phyloP scores from a whole-genome alignment of 2,888 invertebrate genomes.

The Pseudanteris insignis region DNA sequence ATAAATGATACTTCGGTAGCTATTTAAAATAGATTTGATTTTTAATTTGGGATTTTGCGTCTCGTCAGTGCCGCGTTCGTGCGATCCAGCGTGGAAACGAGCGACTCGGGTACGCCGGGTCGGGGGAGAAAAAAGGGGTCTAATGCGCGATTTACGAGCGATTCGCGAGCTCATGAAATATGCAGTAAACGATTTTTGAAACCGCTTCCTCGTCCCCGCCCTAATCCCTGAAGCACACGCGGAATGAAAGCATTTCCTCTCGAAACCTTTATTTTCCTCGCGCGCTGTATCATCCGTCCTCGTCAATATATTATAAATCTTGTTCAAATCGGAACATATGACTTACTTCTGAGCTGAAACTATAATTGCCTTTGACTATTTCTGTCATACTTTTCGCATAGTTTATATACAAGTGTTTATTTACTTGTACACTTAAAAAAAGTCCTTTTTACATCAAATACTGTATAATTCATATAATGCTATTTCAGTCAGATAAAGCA shows the following conservation, averaged over 20 bases:
- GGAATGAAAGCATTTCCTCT: conserved; percentile 33
- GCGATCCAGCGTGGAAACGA: background rate
- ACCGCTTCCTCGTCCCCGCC: conserved; percentile 1
- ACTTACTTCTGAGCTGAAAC: conserved; percentile 25
- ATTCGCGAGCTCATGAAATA: conserved; percentile 45
- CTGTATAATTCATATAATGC: too few relatives aligned
- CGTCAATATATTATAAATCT: conserved; percentile 44
- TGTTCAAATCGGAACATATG: conserved; percentile 35
- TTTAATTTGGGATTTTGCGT: conserved; percentile 17
- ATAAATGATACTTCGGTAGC: too few relatives aligned
- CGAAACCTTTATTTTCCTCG: conserved; percentile 37
- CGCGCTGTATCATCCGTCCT: conserved; percentile 41
- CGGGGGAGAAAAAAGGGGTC: conserved; percentile 8
- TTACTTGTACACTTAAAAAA: too few relatives aligned
- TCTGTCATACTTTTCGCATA: too few relatives aligned
- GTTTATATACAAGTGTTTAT: background rate
- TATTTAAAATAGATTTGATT: conserved; percentile 11
- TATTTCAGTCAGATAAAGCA: too few relatives aligned
- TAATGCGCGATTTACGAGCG: conserved; percentile 46
- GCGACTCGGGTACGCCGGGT: too few relatives aligned
- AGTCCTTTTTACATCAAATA: too few relatives aligned
- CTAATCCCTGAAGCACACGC: conserved; percentile 6
- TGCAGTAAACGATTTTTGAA: conserved; percentile 42
- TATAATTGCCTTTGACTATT: conserved; percentile 11
- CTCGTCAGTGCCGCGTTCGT: conserved; percentile 8